Percentiles rank a stretch among this genome's conserved stretches.
These are phyloP conservation scores for Diglossa brunneiventris DNA, from an alignment of 2,113 vertebrate genomes.

Conservation along the genomic window DNA sequence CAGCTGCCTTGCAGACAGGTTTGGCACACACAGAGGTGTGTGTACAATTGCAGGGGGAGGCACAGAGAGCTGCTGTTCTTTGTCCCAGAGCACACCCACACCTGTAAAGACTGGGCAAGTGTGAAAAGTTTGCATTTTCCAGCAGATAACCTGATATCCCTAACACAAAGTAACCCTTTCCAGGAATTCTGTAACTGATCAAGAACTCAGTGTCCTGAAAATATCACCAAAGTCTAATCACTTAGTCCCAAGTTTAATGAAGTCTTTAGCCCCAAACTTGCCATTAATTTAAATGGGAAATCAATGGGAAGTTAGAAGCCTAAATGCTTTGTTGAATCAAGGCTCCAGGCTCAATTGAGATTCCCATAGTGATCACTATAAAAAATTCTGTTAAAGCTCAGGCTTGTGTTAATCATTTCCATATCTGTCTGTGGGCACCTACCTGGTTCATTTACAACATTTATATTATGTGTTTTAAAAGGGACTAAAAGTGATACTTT, in stretches of 20 bases:
- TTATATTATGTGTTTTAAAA: not conserved
- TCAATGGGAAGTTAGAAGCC: conserved; percentile 20
- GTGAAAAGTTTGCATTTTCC: not conserved
- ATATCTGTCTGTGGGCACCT: not conserved
- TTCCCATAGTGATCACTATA: not conserved
- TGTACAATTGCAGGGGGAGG: not conserved
- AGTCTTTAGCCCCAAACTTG: conserved; percentile 21
- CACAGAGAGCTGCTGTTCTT: not conserved
- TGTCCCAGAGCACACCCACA: not conserved
- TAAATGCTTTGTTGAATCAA: conserved; percentile 40
- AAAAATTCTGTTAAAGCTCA: not conserved
- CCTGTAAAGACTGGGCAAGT: rapidly evolving
- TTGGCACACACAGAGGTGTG: not conserved
- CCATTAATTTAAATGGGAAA: conserved; percentile 44
- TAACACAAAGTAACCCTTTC: not conserved
- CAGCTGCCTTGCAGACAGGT: not conserved
- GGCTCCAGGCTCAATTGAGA: conserved; percentile 1
- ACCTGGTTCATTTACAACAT: not conserved
- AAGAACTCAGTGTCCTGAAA: not conserved
- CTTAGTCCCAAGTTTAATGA: conserved; percentile 23
- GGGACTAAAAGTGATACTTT: not conserved
- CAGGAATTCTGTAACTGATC: not conserved
- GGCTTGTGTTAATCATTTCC: not conserved
- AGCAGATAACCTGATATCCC: not conserved
- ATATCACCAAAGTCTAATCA: not conserved